Evolutionary conservation across 2,888 invertebrate species (phyloP).

Genomic region (Brachynemurus nebulosus): DNA sequence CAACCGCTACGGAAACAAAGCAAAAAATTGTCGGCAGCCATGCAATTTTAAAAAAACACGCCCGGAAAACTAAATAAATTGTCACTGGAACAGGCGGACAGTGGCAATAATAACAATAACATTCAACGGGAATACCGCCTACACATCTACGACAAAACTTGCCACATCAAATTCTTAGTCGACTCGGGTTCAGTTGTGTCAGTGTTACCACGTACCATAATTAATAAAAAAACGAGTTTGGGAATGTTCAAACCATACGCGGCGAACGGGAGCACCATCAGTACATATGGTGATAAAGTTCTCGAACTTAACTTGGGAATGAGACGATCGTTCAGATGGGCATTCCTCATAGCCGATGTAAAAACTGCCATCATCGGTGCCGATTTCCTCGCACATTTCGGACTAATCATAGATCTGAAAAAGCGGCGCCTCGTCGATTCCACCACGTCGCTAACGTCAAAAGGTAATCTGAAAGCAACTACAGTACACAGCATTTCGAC

Average conservation of each 20-base stretch:
- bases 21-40: neutral
- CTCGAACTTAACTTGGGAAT: slow-evolving; percentile 13
- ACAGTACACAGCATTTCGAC: neutral
- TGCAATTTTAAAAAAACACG: neutral
- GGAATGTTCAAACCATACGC: slow-evolving; percentile 10
- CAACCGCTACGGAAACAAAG: neutral
- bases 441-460: slow-evolving; percentile 9
- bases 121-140: slow-evolving; percentile 7
- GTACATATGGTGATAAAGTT: slow-evolving; percentile 5
- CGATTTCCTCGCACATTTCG: slow-evolving; percentile 12
- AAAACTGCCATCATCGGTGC: slow-evolving; percentile 11
- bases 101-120: neutral
- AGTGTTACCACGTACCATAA: slow-evolving; percentile 9
- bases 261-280: slow-evolving; percentile 12
- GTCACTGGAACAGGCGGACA: neutral
- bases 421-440: slow-evolving; percentile 12
- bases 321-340: slow-evolving; percentile 12
- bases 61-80: neutral
- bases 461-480: neutral
- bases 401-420: slow-evolving; percentile 10
- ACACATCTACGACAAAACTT: slow-evolving; percentile 10
- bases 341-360: slow-evolving; percentile 13
- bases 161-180: slow-evolving; percentile 9
- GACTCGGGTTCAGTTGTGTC: slow-evolving; percentile 15
- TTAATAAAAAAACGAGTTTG: neutral